Evolutionary conservation across 2,113 vertebrate genomes (phyloP), one percentile per base, ranked within the genome.

Genomic region (Pedionomus torquatus): DNA sequence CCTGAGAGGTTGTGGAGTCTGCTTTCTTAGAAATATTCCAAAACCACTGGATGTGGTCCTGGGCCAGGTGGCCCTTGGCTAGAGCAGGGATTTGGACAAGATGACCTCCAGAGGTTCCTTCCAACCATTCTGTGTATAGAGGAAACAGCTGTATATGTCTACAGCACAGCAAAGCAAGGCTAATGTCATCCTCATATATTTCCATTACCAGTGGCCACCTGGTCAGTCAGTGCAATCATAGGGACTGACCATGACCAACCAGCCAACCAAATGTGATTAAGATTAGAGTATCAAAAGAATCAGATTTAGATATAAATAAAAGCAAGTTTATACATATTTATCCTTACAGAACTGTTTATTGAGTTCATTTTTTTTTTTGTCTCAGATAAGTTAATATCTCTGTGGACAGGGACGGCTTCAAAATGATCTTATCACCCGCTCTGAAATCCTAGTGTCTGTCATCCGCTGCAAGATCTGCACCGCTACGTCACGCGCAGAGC

Each of bases 381-480:
- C 18, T 3, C 24, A 18, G 19, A 68, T 46, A 64, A 85, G 19
- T 7, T 26, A 33, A 49, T 26, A 61, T 4, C 46, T 87, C n/a
- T 63, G 23, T 37, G 39, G 17, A 18, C 5, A 46, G 25, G 51
- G 3, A 17, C 12, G 49, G 31, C 52, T 83, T 70, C 80, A 70
- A 80, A 77, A 7, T 77, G 66, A 74, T 68, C 65, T 92, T 69
- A 31, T 92, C 71, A 60, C n/a, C 70, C 0, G 0, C 93, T 72
- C 86, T 71, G 48, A 80, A 43, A 63, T 51, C 44, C 68, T 8
- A 2, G n/a, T 19, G 60, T 41, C 95, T 95, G 44, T 93, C 93
- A 83, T 89, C 91, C 81, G 88, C 14, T 26, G 78, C 84, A 43
- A 70, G 94, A 90, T 93, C 97, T 44, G 93, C 88, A 92, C 35